phyloP scores from a whole-genome alignment of 2,113 vertebrate genomes.

The Rhipidura dahli region DNA sequence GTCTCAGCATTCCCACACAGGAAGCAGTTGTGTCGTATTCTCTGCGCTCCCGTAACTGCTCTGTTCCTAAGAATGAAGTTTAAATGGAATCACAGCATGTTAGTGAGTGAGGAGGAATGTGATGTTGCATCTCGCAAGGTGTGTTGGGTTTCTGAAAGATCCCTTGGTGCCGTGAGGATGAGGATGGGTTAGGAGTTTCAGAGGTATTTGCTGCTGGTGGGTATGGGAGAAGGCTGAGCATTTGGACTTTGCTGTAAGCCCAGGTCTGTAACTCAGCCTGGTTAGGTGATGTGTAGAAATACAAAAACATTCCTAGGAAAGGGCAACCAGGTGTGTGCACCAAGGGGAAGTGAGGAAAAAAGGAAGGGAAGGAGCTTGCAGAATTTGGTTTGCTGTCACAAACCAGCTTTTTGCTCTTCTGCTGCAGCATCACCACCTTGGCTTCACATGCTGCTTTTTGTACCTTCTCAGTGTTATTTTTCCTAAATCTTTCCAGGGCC shows the following conservation, averaged over 20 bases:
- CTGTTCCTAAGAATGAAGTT: background rate
- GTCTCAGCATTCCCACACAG: background rate
- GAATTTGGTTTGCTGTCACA: rapidly evolving
- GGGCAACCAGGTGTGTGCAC: rapidly evolving
- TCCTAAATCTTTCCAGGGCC: background rate
- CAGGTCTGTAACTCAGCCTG: background rate
- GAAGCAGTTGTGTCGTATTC: background rate
- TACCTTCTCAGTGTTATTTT: background rate
- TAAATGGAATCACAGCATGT: background rate
- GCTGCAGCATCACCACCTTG: background rate
- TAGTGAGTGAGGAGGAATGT: background rate
- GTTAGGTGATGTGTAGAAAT: background rate
- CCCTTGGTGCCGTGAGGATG: background rate
- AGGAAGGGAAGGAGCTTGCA: background rate
- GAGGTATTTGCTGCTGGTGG: background rate
- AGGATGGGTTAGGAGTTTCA: background rate
- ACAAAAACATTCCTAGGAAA: background rate
- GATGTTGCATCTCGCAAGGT: background rate
- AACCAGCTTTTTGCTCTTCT: background rate
- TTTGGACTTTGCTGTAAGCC: background rate
- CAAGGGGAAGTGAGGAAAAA: background rate
- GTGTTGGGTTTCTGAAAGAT: background rate
- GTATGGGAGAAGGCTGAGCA: background rate
- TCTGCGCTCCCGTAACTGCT: background rate
- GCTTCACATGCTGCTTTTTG: rapidly evolving